Evolutionary conservation across 2,797 vertebrate genomes (phyloP).

Genomic region (Peromyscus eremicus): DNA sequence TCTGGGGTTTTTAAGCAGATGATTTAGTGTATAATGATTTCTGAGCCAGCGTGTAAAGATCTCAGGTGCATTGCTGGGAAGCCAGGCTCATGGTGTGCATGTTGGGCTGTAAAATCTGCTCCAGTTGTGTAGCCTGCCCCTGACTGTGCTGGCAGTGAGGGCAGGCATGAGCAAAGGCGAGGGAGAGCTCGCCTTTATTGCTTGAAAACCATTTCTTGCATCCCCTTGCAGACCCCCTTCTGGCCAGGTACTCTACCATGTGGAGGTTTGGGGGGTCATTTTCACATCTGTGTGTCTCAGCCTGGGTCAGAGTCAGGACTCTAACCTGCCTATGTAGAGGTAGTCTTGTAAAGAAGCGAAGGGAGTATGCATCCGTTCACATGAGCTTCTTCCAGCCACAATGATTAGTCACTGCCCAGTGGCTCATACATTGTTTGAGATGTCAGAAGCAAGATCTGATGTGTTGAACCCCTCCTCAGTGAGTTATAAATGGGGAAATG

Average conservation of each 20-base stretch:
- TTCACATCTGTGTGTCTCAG: background rate
- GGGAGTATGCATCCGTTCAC: fast-evolving
- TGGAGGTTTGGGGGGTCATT: background rate
- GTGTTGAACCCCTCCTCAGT: background rate
- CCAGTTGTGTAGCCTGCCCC: background rate
- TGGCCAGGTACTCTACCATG: background rate
- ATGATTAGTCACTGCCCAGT: background rate
- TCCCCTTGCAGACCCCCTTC: background rate
- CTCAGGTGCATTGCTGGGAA: background rate
- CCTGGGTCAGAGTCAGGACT: background rate
- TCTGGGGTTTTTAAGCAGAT: slow-evolving; percentile 45
- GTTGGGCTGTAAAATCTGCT: slow-evolving; percentile 37
- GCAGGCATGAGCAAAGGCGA: background rate
- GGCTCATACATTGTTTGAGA: background rate
- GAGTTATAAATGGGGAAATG: slow-evolving; percentile 7
- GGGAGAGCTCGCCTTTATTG: background rate
- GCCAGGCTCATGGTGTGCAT: background rate
- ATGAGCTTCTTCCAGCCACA: background rate
- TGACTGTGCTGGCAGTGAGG: background rate
- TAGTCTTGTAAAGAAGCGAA: background rate
- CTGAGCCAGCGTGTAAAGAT: background rate
- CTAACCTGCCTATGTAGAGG: too few relatives aligned
- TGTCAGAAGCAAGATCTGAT: background rate
- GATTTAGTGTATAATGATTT: slow-evolving; percentile 40
- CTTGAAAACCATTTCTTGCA: background rate